Percentiles rank a stretch among this genome's conserved stretches.
These are phyloP conservation scores for Heliconius himera DNA, from an alignment of 1,140 invertebrate species.

Conservation along the genomic window DNA sequence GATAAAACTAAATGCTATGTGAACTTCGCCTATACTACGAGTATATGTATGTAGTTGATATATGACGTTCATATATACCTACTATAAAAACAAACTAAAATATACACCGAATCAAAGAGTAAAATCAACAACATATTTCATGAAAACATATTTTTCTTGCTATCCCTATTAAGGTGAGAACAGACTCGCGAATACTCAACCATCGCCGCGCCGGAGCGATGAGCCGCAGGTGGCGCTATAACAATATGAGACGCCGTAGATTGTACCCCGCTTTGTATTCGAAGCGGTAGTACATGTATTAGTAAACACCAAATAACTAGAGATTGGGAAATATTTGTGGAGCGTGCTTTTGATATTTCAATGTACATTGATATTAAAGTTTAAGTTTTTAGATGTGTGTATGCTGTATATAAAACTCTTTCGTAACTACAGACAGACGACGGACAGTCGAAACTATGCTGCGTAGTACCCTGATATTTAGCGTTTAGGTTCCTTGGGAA, in stretches of 20 bases:
- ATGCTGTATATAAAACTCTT: no score
- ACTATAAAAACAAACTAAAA: background rate
- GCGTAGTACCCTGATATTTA: no score
- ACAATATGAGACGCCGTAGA: conserved; percentile 38
- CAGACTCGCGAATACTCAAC: conserved; percentile 29
- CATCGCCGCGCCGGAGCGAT: conserved; percentile 21
- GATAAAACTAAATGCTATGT: no score
- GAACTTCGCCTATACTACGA: no score
- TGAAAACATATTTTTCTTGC: conserved; percentile 16
- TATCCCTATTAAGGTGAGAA: conserved; percentile 29
- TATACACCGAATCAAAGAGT: background rate
- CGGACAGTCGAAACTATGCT: no score
- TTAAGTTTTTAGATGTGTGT: no score
- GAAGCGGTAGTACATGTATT: conserved; percentile 31
- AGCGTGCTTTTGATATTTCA: background rate
- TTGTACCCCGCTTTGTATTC: conserved; percentile 39
- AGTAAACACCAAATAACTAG: conserved; percentile 26
- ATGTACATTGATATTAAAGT: background rate
- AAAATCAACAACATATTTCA: background rate
- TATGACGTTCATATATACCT: no score
- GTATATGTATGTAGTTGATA: no score
- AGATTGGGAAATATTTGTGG: background rate
- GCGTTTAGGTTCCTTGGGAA: no score
- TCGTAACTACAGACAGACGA: no score
- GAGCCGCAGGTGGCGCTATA: conserved; percentile 36